phyloP scores from a whole-genome alignment of 2,113 vertebrate species.

The Arothron firmamentum region DNA sequence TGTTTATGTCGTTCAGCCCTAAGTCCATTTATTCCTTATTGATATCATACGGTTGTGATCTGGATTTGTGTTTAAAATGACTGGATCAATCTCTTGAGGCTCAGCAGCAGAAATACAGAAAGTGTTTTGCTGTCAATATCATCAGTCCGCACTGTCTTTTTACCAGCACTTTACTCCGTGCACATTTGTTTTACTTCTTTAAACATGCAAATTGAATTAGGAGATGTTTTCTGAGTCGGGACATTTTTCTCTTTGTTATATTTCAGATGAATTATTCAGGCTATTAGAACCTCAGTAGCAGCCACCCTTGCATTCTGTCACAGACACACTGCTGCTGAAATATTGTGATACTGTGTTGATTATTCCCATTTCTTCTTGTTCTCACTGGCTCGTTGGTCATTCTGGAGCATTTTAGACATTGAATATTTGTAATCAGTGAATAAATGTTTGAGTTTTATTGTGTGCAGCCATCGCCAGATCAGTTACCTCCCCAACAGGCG shows the following conservation, averaged over 20 bases:
- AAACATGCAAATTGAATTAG: constrained; percentile 6
- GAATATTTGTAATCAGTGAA: too few species aligned
- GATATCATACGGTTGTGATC: too few species aligned
- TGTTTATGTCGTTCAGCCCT: too few species aligned
- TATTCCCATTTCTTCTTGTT: background rate
- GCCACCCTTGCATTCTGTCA: constrained; percentile 43
- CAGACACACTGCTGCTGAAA: constrained; percentile 20
- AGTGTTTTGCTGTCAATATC: too few species aligned
- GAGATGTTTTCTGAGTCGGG: constrained; percentile 37
- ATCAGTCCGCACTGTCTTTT: too few species aligned
- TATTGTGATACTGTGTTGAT: background rate
- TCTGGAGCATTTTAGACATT: too few species aligned
- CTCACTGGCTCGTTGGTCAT: too few species aligned
- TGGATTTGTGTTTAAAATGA: too few species aligned
- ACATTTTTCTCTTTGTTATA: constrained; percentile 59
- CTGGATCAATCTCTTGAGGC: too few species aligned
- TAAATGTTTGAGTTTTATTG: background rate
- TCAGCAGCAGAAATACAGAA: too few species aligned
- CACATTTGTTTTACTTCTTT: background rate
- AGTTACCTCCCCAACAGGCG: constrained; percentile 37
- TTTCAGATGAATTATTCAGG: constrained; percentile 62
- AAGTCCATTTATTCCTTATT: too few species aligned
- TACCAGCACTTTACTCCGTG: too few species aligned
- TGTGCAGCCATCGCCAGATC: background rate
- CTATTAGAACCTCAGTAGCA: constrained; percentile 27